A percentile compares a stretch with the other conserved stretches of the same genome.
phyloP scores from a whole-genome alignment of 2,113 vertebrate species.

The Daphoenositta chrysoptera region DNA sequence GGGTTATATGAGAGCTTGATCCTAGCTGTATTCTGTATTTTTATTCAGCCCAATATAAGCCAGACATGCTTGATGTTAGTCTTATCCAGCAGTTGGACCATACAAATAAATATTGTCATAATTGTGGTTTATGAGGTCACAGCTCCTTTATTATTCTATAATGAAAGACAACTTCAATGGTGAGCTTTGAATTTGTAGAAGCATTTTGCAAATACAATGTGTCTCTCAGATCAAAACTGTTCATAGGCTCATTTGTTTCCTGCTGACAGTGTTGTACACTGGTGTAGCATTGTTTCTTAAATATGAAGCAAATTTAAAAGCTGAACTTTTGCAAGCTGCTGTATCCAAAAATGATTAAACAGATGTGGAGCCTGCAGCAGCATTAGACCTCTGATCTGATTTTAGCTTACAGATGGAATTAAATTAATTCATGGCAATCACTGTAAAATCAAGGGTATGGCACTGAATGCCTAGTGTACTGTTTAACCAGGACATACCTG shows the following conservation, averaged over 20 bases:
- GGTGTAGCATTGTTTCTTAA: constrained; percentile 50
- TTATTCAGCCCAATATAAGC: neutral
- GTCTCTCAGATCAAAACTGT: neutral
- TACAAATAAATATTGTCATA: neutral
- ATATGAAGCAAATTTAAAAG: constrained; percentile 66
- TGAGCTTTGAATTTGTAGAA: neutral
- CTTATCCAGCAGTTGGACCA: neutral
- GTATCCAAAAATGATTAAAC: constrained; percentile 71
- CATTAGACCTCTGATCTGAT: constrained; percentile 74
- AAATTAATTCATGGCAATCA: constrained; percentile 66
- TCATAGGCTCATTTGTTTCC: neutral
- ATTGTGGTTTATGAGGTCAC: neutral
- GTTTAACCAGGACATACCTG: constrained; percentile 58
- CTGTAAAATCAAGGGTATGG: constrained; percentile 67
- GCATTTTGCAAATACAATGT: neutral
- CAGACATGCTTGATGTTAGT: neutral
- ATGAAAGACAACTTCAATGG: neutral
- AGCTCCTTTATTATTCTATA: neutral
- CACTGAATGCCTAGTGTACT: constrained; percentile 30
- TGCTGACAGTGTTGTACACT: neutral
- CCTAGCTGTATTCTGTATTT: neutral
- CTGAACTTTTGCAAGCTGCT: constrained; percentile 70
- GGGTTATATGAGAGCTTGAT: neutral
- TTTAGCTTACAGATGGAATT: constrained; percentile 75
- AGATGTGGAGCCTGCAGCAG: constrained; percentile 74